These are phyloP conservation scores for Trematomus bernacchii DNA, from an alignment of 2,797 vertebrate species.

Conservation along the genomic window DNA sequence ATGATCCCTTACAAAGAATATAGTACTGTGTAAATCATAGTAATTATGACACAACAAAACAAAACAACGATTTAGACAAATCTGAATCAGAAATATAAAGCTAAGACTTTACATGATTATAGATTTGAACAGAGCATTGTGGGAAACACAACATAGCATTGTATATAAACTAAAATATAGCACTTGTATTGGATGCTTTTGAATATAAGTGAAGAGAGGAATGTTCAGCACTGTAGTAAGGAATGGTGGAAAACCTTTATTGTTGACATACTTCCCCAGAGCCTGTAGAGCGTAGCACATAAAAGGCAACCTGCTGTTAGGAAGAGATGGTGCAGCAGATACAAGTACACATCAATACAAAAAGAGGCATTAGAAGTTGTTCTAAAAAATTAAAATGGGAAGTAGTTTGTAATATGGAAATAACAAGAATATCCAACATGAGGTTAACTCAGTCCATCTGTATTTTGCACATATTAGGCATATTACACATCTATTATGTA, in stretches of 20 bases:
- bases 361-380: background rate
- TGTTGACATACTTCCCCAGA: conserved; percentile 27
- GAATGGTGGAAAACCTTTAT: conserved; percentile 13
- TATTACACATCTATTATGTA: background rate
- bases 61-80: too few relatives aligned
- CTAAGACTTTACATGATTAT: background rate
- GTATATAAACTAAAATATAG: background rate
- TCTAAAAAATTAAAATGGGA: conserved; percentile 10
- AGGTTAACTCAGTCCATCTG: background rate
- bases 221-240: background rate
- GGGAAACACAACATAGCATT: background rate
- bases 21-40: too few relatives aligned
- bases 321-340: conserved; percentile 17
- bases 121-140: background rate
- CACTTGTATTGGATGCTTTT: conserved; percentile 6
- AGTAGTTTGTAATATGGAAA: conserved; percentile 18
- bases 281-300: conserved; percentile 23
- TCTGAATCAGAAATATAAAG: background rate
- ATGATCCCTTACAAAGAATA: too few relatives aligned
- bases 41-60: too few relatives aligned
- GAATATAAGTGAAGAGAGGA: background rate
- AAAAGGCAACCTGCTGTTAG: conserved; percentile 40
- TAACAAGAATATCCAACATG: conserved; percentile 5
- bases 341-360: conserved; percentile 12
- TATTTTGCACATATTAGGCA: background rate